These are phyloP conservation scores for Carduelis carduelis DNA, from an alignment of 2,797 vertebrate species.

Conservation along the genomic window DNA sequence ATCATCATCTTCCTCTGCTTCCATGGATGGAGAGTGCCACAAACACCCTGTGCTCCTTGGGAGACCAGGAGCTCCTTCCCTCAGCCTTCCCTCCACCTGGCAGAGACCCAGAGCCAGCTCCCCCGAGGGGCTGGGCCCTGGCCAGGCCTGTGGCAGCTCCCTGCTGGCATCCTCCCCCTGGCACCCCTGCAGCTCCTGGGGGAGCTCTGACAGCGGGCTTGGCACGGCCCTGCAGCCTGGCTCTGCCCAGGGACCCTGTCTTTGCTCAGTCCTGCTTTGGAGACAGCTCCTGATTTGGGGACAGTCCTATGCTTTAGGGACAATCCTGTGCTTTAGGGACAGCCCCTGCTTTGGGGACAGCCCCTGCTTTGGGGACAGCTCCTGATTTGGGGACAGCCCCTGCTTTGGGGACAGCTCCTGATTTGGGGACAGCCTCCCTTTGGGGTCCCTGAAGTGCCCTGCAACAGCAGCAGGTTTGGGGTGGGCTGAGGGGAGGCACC, in stretches of 20 bases:
- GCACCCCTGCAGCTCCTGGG: background rate
- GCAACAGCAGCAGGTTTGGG: background rate
- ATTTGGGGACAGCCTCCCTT: too few relatives aligned
- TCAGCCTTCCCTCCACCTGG: background rate
- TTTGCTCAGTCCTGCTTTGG: background rate
- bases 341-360: too few relatives aligned
- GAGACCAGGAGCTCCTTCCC: background rate
- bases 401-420: too few relatives aligned
- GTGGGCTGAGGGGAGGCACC: background rate
- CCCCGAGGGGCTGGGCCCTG: background rate
- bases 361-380: too few relatives aligned
- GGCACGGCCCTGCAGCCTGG: background rate
- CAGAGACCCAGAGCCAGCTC: background rate
- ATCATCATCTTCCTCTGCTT: background rate
- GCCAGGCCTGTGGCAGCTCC: background rate
- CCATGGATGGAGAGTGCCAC: background rate
- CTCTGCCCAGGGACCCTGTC: background rate
- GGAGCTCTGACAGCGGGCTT: background rate
- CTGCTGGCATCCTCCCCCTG: background rate
- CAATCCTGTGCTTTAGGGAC: too few relatives aligned
- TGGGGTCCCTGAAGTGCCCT: background rate
- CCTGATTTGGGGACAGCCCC: too few relatives aligned
- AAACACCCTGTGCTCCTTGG: background rate
- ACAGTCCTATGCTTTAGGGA: too few relatives aligned
- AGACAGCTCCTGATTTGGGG: too few relatives aligned